Base-by-base conservation (phyloP, 2,888 invertebrate species). In the Ganaspis brasiliensis region DNA sequence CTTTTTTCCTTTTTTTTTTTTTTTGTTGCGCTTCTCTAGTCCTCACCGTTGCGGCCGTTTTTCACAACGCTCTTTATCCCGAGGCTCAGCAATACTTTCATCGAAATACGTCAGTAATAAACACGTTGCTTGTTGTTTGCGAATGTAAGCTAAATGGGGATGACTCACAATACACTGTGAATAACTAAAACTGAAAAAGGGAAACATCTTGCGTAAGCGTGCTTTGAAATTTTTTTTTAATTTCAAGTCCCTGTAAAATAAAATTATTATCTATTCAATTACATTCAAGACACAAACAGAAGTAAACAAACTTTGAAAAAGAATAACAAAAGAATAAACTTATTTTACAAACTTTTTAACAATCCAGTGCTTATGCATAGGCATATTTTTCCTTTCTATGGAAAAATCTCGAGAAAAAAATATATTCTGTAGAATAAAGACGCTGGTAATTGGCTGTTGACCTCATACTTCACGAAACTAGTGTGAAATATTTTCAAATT, bases 401-500 rank as follows among this genome's bases (percentile, higher is more conserved):
- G n/a, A n/a, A n/a, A n/a, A n/a, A n/a, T n/a, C n/a, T 40, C 3
- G 31, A 40, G 40, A 40, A 40, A 40, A 10, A 35, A 6, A 35
- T 35, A 12, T 12, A 40, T 52, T 52, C 31, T 6, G 31, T 4
- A 6, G 31, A 31, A 6, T 31, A 31, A 4, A 31, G 31, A 31
- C 31, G 6, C 31, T 31, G 31, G 6, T 61, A 61, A 61, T 19
- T 35, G 61, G 35, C 35, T 19, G 10, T 35, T 61, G 61, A 35
- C 35, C 61, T 35, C 35, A n/a, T 35, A n/a, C 57, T 24, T 26
- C 6, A 61, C 19, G 12, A 37, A 63, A 40, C 37, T 37, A 40
- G 40, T 63, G 63, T 40, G 21, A 63, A 40, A 63, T 40, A 63
- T 35, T 63, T 63, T 40, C 21, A 63, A 40, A 63, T 63, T 40